These are phyloP conservation scores for Hesperia comma DNA, from an alignment of 2,888 invertebrate genomes.

Conservation along the genomic window DNA sequence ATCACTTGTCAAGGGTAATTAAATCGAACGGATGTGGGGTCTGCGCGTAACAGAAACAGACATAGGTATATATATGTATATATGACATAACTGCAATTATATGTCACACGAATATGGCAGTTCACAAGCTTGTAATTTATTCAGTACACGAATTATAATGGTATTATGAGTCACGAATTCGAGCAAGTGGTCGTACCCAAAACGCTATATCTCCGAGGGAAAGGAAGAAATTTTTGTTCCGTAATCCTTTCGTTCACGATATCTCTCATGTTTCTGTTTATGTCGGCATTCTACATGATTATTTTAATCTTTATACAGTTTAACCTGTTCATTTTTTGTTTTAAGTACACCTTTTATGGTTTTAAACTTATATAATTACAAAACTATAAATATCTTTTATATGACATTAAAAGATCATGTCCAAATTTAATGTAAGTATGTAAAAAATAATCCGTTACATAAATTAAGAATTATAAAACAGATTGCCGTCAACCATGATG, in stretches of 20 bases:
- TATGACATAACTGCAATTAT: background rate
- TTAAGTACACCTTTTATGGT: no score
- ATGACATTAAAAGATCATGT: no score
- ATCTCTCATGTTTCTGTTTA: background rate
- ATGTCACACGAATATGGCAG: background rate
- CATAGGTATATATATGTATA: no score
- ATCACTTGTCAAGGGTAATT: background rate
- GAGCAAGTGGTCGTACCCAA: background rate
- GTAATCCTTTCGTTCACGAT: constrained; percentile 3
- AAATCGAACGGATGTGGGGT: background rate
- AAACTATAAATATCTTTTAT: no score
- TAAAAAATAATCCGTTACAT: no score
- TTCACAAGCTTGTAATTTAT: background rate
- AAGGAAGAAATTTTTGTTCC: constrained; percentile 1
- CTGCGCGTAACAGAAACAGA: background rate
- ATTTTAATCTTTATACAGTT: background rate
- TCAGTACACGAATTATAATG: background rate
- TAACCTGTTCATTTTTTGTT: no score
- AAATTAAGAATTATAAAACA: no score
- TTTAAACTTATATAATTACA: no score
- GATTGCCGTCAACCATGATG: no score
- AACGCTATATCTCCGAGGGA: background rate
- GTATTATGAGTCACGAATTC: background rate
- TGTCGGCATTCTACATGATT: background rate
- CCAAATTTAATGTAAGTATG: no score